Conservation (phyloP, 37 sponge, comb jelly and placozoan species). For the Theonella swinhoei region DNA sequence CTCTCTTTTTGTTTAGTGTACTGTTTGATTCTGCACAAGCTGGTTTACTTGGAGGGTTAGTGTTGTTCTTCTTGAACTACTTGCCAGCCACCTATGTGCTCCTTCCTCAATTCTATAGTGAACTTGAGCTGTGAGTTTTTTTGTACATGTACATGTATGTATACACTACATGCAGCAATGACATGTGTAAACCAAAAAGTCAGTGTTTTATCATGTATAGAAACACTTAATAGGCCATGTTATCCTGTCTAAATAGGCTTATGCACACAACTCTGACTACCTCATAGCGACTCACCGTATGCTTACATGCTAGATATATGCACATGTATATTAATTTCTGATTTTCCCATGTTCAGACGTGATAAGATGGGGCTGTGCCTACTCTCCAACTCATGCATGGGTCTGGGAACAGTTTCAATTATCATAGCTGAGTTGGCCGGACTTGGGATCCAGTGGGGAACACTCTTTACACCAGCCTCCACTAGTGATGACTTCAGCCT, state of each 20-base stretch:
- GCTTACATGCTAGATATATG: no score
- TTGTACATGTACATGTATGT: no score
- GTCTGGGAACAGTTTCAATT: conserved; percentile 66
- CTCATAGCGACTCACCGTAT: no score
- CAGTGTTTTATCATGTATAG: no score
- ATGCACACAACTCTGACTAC: no score
- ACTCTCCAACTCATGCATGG: conserved; percentile 86
- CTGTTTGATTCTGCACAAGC: conserved; percentile 78
- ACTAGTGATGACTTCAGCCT: conserved; percentile 76
- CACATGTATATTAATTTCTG: neutral
- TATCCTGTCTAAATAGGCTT: no score
- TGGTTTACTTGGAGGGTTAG: conserved; percentile 68
- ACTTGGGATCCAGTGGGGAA: conserved; percentile 73
- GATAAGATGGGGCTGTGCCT: conserved; percentile 66
- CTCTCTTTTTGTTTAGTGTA: conserved; percentile 49
- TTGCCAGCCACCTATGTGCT: conserved; percentile 54
- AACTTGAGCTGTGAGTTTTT: conserved; percentile 40
- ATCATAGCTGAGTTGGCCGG: conserved; percentile 61
- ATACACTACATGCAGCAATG: no score
- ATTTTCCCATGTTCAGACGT: no score
- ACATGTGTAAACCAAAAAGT: no score
- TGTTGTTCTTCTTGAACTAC: conserved; percentile 79
- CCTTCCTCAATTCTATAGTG: conserved; percentile 31
- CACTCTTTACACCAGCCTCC: conserved; percentile 56
- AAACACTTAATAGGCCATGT: no score